phyloP scores from a whole-genome alignment of 2,797 vertebrate species.

The Pachyuromys duprasi region DNA sequence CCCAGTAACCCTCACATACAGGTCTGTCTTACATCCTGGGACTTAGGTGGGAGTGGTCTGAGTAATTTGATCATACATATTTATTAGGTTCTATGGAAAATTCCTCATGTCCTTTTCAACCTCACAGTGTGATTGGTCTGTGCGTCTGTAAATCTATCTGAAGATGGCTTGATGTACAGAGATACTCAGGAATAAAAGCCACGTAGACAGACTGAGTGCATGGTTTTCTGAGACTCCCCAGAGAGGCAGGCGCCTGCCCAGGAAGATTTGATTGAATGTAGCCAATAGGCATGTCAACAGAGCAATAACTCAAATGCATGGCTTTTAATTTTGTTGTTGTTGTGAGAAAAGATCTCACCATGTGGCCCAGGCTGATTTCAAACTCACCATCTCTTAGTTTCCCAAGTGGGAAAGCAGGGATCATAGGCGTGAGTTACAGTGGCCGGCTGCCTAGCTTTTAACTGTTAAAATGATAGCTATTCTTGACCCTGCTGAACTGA shows the following conservation, averaged over 20 bases:
- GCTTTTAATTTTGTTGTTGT: neutral
- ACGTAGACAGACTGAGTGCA: neutral
- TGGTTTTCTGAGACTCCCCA: neutral
- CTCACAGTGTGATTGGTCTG: conserved; percentile 15
- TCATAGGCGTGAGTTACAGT: neutral
- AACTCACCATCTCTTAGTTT: neutral
- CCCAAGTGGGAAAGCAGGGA: neutral
- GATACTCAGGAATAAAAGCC: neutral
- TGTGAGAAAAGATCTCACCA: neutral
- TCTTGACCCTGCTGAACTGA: neutral
- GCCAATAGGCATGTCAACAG: neutral
- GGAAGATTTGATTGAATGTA: conserved; percentile 26
- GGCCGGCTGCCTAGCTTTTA: neutral
- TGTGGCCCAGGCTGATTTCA: neutral
- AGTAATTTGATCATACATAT: neutral
- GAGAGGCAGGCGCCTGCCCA: neutral
- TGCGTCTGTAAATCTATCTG: neutral
- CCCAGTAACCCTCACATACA: neutral
- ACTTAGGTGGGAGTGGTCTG: neutral
- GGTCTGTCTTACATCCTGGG: neutral
- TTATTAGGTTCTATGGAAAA: neutral
- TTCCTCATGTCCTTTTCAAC: neutral
- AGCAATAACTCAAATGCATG: neutral
- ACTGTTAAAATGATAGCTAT: neutral
- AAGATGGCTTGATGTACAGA: neutral